A percentile compares a stretch with the other conserved stretches of the same genome.
Evolutionary conservation across 2,888 invertebrate genomes (phyloP).

Genomic region (Rosalia funebris): DNA sequence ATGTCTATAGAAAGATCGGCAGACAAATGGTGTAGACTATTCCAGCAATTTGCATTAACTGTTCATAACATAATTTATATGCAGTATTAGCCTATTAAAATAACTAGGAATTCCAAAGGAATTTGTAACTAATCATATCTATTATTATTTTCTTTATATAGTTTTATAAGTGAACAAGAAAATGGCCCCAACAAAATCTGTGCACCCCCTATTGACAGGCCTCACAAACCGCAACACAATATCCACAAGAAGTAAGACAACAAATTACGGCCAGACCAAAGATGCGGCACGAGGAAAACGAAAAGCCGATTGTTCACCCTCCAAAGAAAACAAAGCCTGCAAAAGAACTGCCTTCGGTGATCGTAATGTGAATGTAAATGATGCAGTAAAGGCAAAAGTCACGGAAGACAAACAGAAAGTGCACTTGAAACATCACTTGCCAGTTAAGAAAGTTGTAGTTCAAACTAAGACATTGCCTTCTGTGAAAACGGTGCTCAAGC

Average conservation of each 20-base stretch:
- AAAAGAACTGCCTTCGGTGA: constrained; percentile 89
- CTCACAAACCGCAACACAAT: constrained; percentile 61
- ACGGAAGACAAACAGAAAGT: constrained; percentile 49
- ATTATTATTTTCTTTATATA: no score
- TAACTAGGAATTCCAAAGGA: no score
- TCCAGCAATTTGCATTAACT: no score
- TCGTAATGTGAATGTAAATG: constrained; percentile 72
- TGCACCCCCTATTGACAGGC: constrained; percentile 46
- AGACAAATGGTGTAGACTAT: no score
- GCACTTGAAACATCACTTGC: constrained; percentile 33
- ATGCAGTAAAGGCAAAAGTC: constrained; percentile 36
- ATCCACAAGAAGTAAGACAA: constrained; percentile 67
- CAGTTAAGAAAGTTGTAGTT: constrained; percentile 67
- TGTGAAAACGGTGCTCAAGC: constrained; percentile 59
- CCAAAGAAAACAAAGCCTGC: constrained; percentile 76
- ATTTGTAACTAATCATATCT: no score
- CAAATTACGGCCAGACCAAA: constrained; percentile 47
- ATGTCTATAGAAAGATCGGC: no score
- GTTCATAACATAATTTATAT: no score
- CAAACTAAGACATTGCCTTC: constrained; percentile 56
- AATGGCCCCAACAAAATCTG: constrained; percentile 73
- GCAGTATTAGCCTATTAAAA: no score
- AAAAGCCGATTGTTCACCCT: constrained; percentile 83
- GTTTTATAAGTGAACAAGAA: background rate
- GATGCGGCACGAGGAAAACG: constrained; percentile 72